phyloP scores from a whole-genome alignment of 37 sponge, comb jelly and placozoan species.

The Petrosia ficiformis region DNA sequence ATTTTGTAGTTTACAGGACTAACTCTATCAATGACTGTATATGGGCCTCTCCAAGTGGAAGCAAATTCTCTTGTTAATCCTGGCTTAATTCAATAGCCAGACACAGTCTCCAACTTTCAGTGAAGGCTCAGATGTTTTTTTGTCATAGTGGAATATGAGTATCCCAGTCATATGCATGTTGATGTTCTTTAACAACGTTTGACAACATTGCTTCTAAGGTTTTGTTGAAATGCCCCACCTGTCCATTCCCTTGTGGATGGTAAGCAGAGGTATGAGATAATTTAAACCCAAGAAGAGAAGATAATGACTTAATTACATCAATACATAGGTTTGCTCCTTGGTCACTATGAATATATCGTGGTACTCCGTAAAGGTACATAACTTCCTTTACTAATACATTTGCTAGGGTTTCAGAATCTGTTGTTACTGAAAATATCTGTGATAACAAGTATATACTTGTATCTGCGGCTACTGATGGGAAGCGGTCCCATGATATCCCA shows the following conservation, averaged over 20 bases:
- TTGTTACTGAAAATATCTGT: slow-evolving; percentile 24
- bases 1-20: neutral
- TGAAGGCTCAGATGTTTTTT: neutral
- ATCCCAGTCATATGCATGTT: slow-evolving; percentile 50
- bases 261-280: slow-evolving; percentile 27
- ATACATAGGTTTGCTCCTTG: slow-evolving; percentile 36
- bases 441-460: slow-evolving; percentile 25
- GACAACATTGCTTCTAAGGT: slow-evolving; percentile 43
- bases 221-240: slow-evolving; percentile 45
- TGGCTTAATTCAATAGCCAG: neutral
- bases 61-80: neutral
- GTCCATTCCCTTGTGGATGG: slow-evolving; percentile 52
- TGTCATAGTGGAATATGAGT: slow-evolving; percentile 10
- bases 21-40: neutral
- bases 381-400: slow-evolving; percentile 29
- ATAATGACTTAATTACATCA: neutral
- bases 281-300: slow-evolving; percentile 9
- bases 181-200: slow-evolving; percentile 44
- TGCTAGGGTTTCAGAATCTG: slow-evolving; percentile 25
- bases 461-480: slow-evolving; percentile 6
- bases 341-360: slow-evolving; percentile 28
- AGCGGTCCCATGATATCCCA: slow-evolving; percentile 44
- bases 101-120: neutral
- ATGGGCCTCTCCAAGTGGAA: slow-evolving; percentile 4
- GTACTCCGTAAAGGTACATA: slow-evolving; percentile 35